Evolutionary conservation across 2,888 invertebrate genomes (phyloP), one percentile per base, ranked within the genome.

Genomic region (Subacronicta megacephala): DNA sequence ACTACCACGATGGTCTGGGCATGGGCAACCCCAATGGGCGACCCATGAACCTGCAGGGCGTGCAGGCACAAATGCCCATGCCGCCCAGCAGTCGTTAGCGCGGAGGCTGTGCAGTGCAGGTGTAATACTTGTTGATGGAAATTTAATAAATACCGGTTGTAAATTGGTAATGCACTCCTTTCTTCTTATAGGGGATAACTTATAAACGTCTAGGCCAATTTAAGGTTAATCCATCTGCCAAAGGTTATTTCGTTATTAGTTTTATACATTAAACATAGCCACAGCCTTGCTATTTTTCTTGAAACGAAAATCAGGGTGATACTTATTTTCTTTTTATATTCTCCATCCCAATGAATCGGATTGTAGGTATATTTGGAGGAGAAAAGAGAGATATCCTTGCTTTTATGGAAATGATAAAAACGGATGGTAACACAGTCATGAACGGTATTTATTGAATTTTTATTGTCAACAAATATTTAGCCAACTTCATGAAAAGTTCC

Each of bases 1-100:
- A 96, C 87, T 96, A 96, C 69, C 96, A 96, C 75, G 95, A 94
- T 67, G 93, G 93, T 0, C 82, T 94, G 18, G 93, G 93, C 37
- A 92, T 92, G 89, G 94, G 94, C 53, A 93, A 92, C 66, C 93
- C 94, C 6, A 94, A 94, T 82, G 94, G 94, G 0, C 76, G 94
- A 72, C 94, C 94, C 1, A 92, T 94, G 91, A 94, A 94, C 80
- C 84, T 94, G 1, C 94, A 94, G 53, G 94, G 94, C 0, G 94
- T 94, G 9, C 94, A 94, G 67, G 92, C 94, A 0, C 90, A 92
- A 63, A 91, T 93, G 92, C 93, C 93, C 10, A 84, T 88, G 72
- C 93, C 92, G 16, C 90, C 93, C 1, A 90, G 87, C 85, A 90
- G 90, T 82, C 93, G 93, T 81, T 92, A 92, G 82, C 66, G 46